Conservation (phyloP, 2,888 invertebrate genomes). For the Andrena dorsata region DNA sequence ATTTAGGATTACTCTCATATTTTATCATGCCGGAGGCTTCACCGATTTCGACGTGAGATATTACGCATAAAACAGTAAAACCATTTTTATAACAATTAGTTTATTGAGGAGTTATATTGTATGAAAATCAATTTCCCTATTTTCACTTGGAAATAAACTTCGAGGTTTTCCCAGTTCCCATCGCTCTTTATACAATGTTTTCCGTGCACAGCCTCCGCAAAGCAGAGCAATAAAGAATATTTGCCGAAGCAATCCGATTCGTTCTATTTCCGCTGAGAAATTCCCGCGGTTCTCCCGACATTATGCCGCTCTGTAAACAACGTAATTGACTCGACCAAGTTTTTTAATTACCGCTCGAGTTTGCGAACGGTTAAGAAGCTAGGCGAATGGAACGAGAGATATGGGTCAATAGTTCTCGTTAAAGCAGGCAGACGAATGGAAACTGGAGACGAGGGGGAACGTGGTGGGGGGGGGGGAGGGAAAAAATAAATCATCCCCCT, state of each 20-base stretch:
- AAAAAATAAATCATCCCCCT: neutral
- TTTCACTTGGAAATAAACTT: slow-evolving; percentile 5
- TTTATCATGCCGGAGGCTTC: no score
- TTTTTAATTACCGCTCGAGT: slow-evolving; percentile 46
- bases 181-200: neutral
- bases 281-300: neutral
- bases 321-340: slow-evolving; percentile 33
- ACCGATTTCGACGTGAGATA: no score
- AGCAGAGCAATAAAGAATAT: slow-evolving; percentile 1
- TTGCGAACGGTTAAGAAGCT: slow-evolving; percentile 17
- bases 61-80: no score
- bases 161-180: slow-evolving; percentile 6
- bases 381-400: slow-evolving; percentile 14
- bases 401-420: slow-evolving; percentile 56
- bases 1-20: no score
- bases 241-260: slow-evolving; percentile 10
- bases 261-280: neutral
- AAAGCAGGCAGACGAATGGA: neutral
- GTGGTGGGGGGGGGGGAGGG: neutral
- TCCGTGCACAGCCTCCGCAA: neutral
- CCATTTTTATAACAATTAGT: no score
- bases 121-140: neutral
- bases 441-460: neutral
- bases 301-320: slow-evolving; percentile 15
- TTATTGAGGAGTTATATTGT: neutral